Evolutionary conservation across 30 jellyfish, hydroid and myxozoan species (phyloP), one percentile per base, ranked within the genome.

Genomic region (Pseudorhiza aurosa): DNA sequence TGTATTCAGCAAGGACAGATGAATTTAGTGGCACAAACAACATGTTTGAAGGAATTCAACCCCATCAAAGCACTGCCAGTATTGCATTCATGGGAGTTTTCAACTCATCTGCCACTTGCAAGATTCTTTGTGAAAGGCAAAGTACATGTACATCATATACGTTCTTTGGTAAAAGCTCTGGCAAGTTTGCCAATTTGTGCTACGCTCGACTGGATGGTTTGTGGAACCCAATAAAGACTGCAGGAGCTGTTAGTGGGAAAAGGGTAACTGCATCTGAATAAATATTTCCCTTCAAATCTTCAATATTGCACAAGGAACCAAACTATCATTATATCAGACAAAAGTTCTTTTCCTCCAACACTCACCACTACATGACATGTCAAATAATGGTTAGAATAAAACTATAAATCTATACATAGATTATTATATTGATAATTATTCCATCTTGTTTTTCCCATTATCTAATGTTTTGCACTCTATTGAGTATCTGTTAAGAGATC

Each of bases 151-250:
- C 99, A 26, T 72, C 99, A n/a, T 93, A 45, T 79, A 81, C 92
- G 10, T 74, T 26, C 42, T 93, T 86, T 82, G 93, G 77, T 19
- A 71, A 67, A 32, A 37, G 88, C 1, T 68, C 95, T 29, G 95
- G 94, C 1, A 78, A 29, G 2, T 87, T 77, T 58, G 93, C 90
- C 4, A 68, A 82, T 36, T 83, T 87, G 95, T 93, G 99, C 65
- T 93, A 86, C 60, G 86, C 85, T n/a, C 51, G 99, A 50, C 55
- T 53, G 25, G 99, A 93, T 75, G 99, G 99, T 29, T 31, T 72
- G 33, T 93, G 99, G 99, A 87, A 82, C 39, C 95, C 99, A 30
- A 35, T 77, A 10, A 33, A 65, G 10, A 58, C 70, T 19, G 51
- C 57, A 14, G 97, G 97, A 24, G 99, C 87, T 9, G 5, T 58